Base-by-base conservation (phyloP, 2,113 vertebrate genomes). In the Strix uralensis region DNA sequence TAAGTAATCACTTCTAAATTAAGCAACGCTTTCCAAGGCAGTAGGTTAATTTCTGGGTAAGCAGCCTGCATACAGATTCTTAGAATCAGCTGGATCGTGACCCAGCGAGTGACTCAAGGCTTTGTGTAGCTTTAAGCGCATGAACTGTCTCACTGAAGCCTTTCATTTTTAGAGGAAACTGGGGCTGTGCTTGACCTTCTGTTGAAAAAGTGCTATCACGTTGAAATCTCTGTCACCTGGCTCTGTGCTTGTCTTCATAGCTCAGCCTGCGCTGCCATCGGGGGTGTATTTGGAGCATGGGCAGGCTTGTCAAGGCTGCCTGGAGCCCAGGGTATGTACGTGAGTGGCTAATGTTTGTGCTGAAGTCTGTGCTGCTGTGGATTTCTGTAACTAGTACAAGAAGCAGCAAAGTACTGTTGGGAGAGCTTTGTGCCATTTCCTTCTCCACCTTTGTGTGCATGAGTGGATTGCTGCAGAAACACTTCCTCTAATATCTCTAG, bases 41-140 rank as follows among this genome's bases (percentile, higher is more conserved):
- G 91, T 95, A 85, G 96, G 95, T 97, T 95, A 94, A 95, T 92
- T 96, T 88, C 77, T 89, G 84, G 32, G 86, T 89, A 90, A 95
- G 71, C 49, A 69, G 81, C 83, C 54, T 69, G 81, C 73, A 42
- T 72, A 17, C 44, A 77, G 61, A 69, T 92, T 82, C 86, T 85
- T 91, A 34, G 77, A 92, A 91, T 80, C 78, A 81, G 52, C 81
- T 89, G 74, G 61, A 83, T 85, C 3, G 0, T 91, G 89, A 91
- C 84, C 91, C 59, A 62, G 57, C 36, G n/a, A 95, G 40, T 75
- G 84, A 69, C 46, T 85, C 65, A 72, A 85, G 61, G 58, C 69
- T 95, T 59, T 57, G 57, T 29, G 36, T 52, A 29, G 65, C 34
- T 88, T 47, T 86, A 78, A 63, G 78, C 4, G 0, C 67, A 18